A percentile compares a stretch with the other conserved stretches of the same genome.
Conservation (phyloP, 2,797 vertebrate genomes). For the Pristis pectinata region DNA sequence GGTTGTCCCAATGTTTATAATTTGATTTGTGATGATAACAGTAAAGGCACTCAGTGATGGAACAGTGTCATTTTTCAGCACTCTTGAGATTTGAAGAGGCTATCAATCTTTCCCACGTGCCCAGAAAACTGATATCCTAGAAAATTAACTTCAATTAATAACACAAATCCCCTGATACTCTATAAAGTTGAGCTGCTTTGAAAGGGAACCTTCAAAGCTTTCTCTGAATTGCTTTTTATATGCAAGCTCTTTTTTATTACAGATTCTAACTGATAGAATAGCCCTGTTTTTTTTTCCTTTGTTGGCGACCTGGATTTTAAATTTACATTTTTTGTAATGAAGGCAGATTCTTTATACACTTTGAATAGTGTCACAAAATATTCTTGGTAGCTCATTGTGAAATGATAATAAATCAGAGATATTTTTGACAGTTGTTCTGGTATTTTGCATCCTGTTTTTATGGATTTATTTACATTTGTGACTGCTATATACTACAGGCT, state of each 20-base stretch:
- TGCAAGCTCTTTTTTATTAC: constrained; percentile 67
- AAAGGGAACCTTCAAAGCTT: constrained; percentile 98
- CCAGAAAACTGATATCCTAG: constrained; percentile 98
- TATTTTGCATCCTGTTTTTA: not conserved
- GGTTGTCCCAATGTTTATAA: constrained; percentile 99
- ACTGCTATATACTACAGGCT: too few species aligned
- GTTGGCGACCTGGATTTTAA: constrained; percentile 11
- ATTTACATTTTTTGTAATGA: constrained; percentile 28
- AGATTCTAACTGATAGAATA: constrained; percentile 47
- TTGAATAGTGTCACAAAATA: constrained; percentile 9
- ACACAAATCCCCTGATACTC: constrained; percentile 85
- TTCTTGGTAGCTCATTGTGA: not conserved
- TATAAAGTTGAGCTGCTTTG: constrained; percentile 78
- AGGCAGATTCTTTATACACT: not conserved
- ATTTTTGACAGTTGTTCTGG: not conserved
- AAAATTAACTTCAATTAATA: constrained; percentile 99
- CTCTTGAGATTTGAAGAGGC: constrained; percentile 87
- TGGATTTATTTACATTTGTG: not conserved
- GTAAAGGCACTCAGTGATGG: constrained; percentile 75
- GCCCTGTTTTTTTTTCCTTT: constrained; percentile 19
- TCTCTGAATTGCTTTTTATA: constrained; percentile 82
- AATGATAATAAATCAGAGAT: not conserved
- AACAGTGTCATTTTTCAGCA: constrained; percentile 84
- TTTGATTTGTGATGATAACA: constrained; percentile 98
- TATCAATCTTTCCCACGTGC: constrained; percentile 99